Evolutionary conservation across 1,140 invertebrate species (phyloP).

Genomic region (Marisa cornuarietis): DNA sequence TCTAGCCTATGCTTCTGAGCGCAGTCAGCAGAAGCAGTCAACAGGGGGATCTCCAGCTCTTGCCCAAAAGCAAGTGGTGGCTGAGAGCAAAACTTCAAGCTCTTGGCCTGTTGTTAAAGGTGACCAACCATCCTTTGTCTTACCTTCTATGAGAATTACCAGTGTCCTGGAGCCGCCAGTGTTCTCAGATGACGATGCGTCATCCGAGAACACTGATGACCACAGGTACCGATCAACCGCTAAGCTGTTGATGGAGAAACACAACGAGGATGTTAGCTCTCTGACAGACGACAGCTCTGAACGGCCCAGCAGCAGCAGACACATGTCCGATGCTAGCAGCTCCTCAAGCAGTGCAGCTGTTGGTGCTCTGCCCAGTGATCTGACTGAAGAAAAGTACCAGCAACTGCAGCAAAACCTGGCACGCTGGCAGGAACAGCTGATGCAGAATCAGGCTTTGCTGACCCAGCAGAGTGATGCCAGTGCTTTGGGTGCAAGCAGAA

Average conservation of each 20-base stretch:
- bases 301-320: not conserved
- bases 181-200: slow-evolving; percentile 21
- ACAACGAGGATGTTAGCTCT: not conserved
- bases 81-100: too few relatives aligned
- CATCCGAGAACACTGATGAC: slow-evolving; percentile 22
- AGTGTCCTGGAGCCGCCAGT: slow-evolving; percentile 7
- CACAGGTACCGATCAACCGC: slow-evolving; percentile 13
- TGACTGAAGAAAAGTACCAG: slow-evolving; percentile 19
- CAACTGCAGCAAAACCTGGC: slow-evolving; percentile 46
- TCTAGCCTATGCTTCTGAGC: not conserved
- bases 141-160: slow-evolving; percentile 19
- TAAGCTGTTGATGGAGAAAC: slow-evolving; percentile 21
- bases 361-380: not conserved
- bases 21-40: too few relatives aligned
- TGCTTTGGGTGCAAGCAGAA: slow-evolving; percentile 12
- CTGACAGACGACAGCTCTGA: not conserved
- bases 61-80: too few relatives aligned
- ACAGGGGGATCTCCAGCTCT: too few relatives aligned
- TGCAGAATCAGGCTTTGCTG: slow-evolving; percentile 49
- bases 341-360: not conserved
- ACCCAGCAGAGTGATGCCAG: slow-evolving; percentile 24
- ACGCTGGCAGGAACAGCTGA: slow-evolving; percentile 53
- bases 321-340: slow-evolving; percentile 10
- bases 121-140: not conserved
- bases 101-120: too few relatives aligned